A percentile compares a stretch with the other conserved stretches of the same genome.
These are phyloP conservation scores for Tinea semifulvella DNA, from an alignment of 2,888 invertebrate species.

Conservation along the genomic window DNA sequence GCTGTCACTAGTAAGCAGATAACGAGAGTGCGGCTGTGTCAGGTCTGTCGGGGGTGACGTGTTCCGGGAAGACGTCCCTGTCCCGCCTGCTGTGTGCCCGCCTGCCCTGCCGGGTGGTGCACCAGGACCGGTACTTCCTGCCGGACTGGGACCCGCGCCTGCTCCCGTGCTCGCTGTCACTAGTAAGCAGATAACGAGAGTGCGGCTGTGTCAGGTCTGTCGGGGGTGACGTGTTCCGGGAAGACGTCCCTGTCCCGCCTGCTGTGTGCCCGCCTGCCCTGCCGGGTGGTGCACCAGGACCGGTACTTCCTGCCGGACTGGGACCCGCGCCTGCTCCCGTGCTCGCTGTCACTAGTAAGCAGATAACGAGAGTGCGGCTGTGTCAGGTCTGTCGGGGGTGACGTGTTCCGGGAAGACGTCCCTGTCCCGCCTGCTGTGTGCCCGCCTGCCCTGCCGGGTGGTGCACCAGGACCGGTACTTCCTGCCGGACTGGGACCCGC, in stretches of 20 bases:
- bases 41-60: slow-evolving; percentile 83
- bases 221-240: slow-evolving; percentile 86
- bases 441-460: background rate
- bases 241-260: slow-evolving; percentile 77
- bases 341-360: no score
- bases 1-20: no score
- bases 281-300: slow-evolving; percentile 45
- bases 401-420: slow-evolving; percentile 89
- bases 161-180: slow-evolving; percentile 63
- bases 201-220: slow-evolving; percentile 59
- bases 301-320: slow-evolving; percentile 75
- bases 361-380: background rate
- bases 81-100: slow-evolving; percentile 59
- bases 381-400: slow-evolving; percentile 75
- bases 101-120: background rate
- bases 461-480: slow-evolving; percentile 72
- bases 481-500: slow-evolving; percentile 69
- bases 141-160: slow-evolving; percentile 73
- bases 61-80: slow-evolving; percentile 84
- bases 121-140: slow-evolving; percentile 74
- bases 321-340: slow-evolving; percentile 70
- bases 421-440: slow-evolving; percentile 65
- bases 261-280: slow-evolving; percentile 35
- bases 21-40: background rate
- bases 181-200: no score